A percentile compares a stretch with the other conserved stretches of the same genome.
These are phyloP conservation scores for Meloidogyne floridensis DNA, from an alignment of 1,140 invertebrate genomes.

Conservation along the genomic window DNA sequence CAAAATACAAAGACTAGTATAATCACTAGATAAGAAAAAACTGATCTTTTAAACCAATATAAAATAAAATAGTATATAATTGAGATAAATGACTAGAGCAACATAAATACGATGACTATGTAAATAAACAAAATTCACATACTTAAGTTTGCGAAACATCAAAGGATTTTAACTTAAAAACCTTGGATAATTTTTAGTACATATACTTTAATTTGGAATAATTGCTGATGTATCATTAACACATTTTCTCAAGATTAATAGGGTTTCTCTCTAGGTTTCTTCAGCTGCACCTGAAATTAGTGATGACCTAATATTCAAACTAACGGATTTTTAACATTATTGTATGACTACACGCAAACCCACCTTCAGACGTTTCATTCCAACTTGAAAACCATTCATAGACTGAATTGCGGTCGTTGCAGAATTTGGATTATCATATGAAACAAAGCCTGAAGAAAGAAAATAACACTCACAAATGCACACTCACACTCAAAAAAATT, in stretches of 20 bases:
- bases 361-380: conserved; percentile 97
- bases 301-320: no score
- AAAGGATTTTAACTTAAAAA: background rate
- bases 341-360: background rate
- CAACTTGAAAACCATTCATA: conserved; percentile 93
- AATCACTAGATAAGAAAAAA: no score
- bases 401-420: conserved; percentile 96
- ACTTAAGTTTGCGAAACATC: background rate
- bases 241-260: background rate
- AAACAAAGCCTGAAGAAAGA: conserved; percentile 85
- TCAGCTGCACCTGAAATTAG: background rate
- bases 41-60: no score
- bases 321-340: no score
- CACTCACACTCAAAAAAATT: conserved; percentile 15
- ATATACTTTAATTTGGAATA: no score
- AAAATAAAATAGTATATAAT: background rate
- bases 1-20: no score
- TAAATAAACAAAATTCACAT: background rate
- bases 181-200: no score
- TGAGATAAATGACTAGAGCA: background rate
- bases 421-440: conserved; percentile 95
- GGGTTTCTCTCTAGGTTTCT: background rate
- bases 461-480: conserved; percentile 23
- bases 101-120: background rate
- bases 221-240: background rate